Percentiles rank a stretch among this genome's conserved stretches.
These are phyloP conservation scores for Hydractinia echinata DNA, from an alignment of 30 jellyfish, hydroid and myxozoan genomes.

Conservation along the genomic window DNA sequence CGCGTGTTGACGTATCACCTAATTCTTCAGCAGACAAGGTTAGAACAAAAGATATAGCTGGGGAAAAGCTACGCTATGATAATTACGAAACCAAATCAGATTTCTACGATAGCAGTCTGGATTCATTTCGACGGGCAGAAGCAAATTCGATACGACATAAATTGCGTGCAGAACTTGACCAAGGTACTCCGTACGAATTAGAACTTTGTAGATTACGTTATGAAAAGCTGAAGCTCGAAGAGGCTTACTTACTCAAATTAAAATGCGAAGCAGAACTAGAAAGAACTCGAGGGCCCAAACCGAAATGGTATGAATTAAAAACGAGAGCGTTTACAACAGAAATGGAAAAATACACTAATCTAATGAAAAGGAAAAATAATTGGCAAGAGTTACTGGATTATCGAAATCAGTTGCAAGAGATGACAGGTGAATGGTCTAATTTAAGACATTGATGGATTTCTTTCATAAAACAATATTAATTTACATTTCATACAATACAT, in stretches of 20 bases:
- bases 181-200: slow-evolving; percentile 41
- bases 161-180: slow-evolving; percentile 22
- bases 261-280: slow-evolving; percentile 76
- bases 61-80: slow-evolving; percentile 38
- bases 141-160: slow-evolving; percentile 19
- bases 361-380: slow-evolving; percentile 32
- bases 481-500: no score
- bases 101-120: slow-evolving; percentile 43
- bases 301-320: slow-evolving; percentile 83
- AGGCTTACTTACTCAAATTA: slow-evolving; percentile 54
- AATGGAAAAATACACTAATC: slow-evolving; percentile 35
- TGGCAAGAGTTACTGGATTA: slow-evolving; percentile 49
- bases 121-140: slow-evolving; percentile 39
- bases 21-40: slow-evolving; percentile 35
- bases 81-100: slow-evolving; percentile 33
- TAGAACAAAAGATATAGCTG: slow-evolving; percentile 43
- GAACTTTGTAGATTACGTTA: slow-evolving; percentile 48
- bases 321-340: slow-evolving; percentile 67
- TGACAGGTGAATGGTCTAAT: slow-evolving; percentile 47
- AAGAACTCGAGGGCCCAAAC: slow-evolving; percentile 83
- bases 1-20: slow-evolving; percentile 30
- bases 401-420: slow-evolving; percentile 37
- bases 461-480: no score
- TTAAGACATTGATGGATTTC: no score
- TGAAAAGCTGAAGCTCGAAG: slow-evolving; percentile 72